Evolutionary conservation across 2,888 invertebrate species (phyloP).

Genomic region (Colletes collaris): DNA sequence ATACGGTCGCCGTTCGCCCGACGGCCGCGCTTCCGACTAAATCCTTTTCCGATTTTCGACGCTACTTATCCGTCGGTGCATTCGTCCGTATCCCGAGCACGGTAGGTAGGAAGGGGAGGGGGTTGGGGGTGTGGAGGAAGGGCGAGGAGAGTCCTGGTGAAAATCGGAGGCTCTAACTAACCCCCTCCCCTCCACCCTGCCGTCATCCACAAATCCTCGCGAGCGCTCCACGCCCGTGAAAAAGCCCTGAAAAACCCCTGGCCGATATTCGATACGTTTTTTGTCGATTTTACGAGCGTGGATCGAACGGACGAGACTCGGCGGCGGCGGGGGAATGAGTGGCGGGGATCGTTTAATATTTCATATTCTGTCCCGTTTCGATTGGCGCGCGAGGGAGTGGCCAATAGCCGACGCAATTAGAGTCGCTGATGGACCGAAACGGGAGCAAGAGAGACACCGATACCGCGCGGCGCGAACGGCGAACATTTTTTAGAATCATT

Average conservation of each 20-base stretch:
- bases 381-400: background rate
- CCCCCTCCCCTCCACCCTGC: no score
- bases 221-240: background rate
- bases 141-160: no score
- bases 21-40: conserved; percentile 41
- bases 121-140: no score
- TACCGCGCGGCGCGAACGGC: no score
- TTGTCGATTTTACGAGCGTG: background rate
- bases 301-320: background rate
- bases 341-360: background rate
- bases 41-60: conserved; percentile 66
- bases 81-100: conserved; percentile 21
- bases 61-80: conserved; percentile 57
- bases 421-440: no score
- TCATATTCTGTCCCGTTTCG: background rate
- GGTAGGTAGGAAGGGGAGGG: background rate
- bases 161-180: no score
- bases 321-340: no score
- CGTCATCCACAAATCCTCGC: no score
- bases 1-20: conserved; percentile 39
- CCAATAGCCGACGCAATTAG: no score
- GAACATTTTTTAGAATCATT: no score
- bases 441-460: no score
- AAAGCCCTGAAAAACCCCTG: background rate
- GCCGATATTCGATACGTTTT: conserved; percentile 2